Evolutionary conservation across 53 echinoderm and acorn worm genomes (phyloP), one percentile per base, ranked within the genome.

Genomic region (Paelopatides confundens): DNA sequence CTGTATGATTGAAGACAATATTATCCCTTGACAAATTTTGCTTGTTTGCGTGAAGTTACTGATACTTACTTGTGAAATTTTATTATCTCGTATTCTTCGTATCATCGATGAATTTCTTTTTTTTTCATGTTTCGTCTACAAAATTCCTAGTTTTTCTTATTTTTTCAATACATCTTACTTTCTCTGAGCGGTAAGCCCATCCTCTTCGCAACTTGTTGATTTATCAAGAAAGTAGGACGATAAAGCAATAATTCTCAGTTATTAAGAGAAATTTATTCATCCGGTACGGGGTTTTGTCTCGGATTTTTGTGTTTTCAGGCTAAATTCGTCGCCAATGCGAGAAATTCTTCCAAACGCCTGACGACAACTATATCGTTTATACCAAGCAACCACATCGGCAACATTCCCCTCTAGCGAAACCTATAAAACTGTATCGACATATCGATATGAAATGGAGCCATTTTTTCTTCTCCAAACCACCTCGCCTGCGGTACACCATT

Each of bases 401-500:
- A 27, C 40, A 74, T 74, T n/a, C 18, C 74, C 74, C 74, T 74
- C 39, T 0, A 74, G 74, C 74, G 33, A 74, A 39, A 26, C 39
- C n/a, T n/a, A 35, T 26, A n/a, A 74, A 74, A 23, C 39, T 39
- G 46, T 40, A 74, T 40, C 39, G 74, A 74, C 74, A 74, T 46
- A 35, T 37, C 74, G 74, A 74, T 74, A 74, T 40, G 74, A 74
- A 74, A 74, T 39, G 74, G 47, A 74, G 47, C 74, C 74, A 74
- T 74, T 39, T 74, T 46, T 38, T 58, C 2, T 31, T 74, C 40
- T 38, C 21, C 58, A 58, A 74, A 74, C 23, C 74, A 39, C 43
- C n/a, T 36, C 74, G 37, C 74, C 74, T 43, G 40, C 38, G 74
- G 74, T 39, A 2, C 8, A 39, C 12, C 8, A 43, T 4, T 58